Conservation (phyloP, 2,888 invertebrate species). For the Melinaea marsaeus region DNA sequence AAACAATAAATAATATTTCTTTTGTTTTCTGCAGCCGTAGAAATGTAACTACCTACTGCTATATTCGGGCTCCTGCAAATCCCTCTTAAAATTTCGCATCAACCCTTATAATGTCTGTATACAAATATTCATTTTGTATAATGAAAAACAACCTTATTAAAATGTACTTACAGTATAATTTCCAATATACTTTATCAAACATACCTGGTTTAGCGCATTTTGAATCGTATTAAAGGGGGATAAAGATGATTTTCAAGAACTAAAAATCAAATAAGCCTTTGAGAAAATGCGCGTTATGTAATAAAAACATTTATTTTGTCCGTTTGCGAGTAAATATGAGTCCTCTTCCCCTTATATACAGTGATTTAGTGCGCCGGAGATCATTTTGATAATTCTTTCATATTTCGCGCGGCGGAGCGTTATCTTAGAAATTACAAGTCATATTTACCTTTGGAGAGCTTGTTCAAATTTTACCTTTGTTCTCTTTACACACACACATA, state of each 20-base stretch:
- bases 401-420: conserved; percentile 69
- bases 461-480: conserved; percentile 39
- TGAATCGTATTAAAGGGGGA: conserved; percentile 36
- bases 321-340: conserved; percentile 74
- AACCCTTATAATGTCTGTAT: conserved; percentile 63
- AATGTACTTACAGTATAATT: conserved; percentile 31
- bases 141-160: conserved; percentile 41
- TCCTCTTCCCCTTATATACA: conserved; percentile 73
- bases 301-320: conserved; percentile 77
- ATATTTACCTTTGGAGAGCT: conserved; percentile 55
- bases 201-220: conserved; percentile 37
- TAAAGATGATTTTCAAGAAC: conserved; percentile 41
- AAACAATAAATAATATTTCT: conserved; percentile 8
- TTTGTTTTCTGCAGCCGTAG: conserved; percentile 40
- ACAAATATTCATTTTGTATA: conserved; percentile 54
- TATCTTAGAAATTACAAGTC: conserved; percentile 70
- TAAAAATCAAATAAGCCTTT: conserved; percentile 52
- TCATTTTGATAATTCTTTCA: conserved; percentile 76
- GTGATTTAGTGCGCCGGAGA: conserved; percentile 76
- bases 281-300: conserved; percentile 76
- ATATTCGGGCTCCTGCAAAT: conserved; percentile 55
- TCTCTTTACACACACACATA: conserved; percentile 29
- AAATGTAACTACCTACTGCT: conserved; percentile 45
- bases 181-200: not conserved
- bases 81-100: conserved; percentile 75